Evolutionary conservation across 2,113 vertebrate species (phyloP), one percentile per base, ranked within the genome.

Genomic region (Mus spicilegus): DNA sequence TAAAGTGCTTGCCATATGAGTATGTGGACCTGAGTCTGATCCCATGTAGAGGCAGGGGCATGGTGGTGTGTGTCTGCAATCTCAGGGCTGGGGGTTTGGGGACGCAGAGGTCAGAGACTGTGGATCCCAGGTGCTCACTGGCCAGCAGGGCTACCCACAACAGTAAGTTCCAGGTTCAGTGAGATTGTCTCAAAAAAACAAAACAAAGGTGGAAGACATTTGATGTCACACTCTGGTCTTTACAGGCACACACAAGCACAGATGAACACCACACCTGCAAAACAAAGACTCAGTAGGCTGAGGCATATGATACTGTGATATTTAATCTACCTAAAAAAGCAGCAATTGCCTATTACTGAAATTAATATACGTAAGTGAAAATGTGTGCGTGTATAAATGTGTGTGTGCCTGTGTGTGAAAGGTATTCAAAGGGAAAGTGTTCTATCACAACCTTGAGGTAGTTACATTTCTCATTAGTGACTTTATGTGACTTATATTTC

Each of bases 391-490:
- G 10, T 67, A 65, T 81, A 58, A n/a, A 81, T 22, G 22, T 61
- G n/a, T 84, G 56, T 63, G n/a, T 63, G 58, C 24, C 20, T 13
- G 11, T 61, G n/a, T 84, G 56, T 63, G n/a, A 70, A 80, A 86
- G 46, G 42, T 51, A 26, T 51, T 87, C 46, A 51, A 51, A 87
- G 65, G 30, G 5, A 87, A 54, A 69, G 19, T 87, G 20, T 87
- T 51, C 36, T 12, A 70, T 36, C 12, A 5, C 46, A 51, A 87
- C 65, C 30, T n/a, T 54, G 65, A n/a, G 30, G 17, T 36, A 58
- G 56, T 80, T 95, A 72, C 11, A 70, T 89, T 97, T 95, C 46
- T 81, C 58, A 95, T 70, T 95, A 58, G 61, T 90, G 76, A 30
- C 56, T 87, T 95, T 87, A 80, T 33, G 28, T 90, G 78, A 89